A percentile compares a stretch with the other conserved stretches of the same genome.
Evolutionary conservation across 1,140 invertebrate species (phyloP).

Genomic region (Scaptomyza graminum): DNA sequence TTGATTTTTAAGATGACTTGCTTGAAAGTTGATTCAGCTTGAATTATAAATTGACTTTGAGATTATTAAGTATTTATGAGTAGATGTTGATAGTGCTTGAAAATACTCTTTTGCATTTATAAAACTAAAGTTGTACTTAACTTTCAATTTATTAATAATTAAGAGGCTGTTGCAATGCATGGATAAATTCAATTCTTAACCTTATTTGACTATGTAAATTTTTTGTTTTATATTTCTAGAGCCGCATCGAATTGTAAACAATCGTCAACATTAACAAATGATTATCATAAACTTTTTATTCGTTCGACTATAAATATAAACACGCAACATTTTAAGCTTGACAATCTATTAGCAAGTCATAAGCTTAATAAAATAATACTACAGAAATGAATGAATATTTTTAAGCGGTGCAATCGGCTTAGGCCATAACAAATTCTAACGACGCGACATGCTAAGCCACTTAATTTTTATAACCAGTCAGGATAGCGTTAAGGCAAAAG

Average conservation of each 20-base stretch:
- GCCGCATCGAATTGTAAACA: conserved; percentile 4
- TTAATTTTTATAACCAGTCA: conserved; percentile 64
- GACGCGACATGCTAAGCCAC: conserved; percentile 72
- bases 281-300: conserved; percentile 47
- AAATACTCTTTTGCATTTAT: not conserved
- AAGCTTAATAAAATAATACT: conserved; percentile 4
- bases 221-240: conserved; percentile 16
- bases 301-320: conserved; percentile 17
- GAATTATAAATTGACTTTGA: not conserved
- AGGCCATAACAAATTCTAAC: conserved; percentile 59
- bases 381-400: conserved; percentile 28
- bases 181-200: not conserved
- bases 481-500: not conserved
- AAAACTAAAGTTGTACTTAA: not conserved
- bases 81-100: not conserved
- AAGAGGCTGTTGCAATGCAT: not conserved
- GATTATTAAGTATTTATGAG: not conserved
- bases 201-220: conserved; percentile 55
- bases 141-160: not conserved
- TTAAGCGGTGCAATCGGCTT: conserved; percentile 30
- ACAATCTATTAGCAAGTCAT: conserved; percentile 42
- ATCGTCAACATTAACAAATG: conserved; percentile 28
- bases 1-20: conserved; percentile 11
- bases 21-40: conserved; percentile 45
- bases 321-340: conserved; percentile 34